These are phyloP conservation scores for Sacculina carcini DNA, from an alignment of 2,888 invertebrate species.

Conservation along the genomic window DNA sequence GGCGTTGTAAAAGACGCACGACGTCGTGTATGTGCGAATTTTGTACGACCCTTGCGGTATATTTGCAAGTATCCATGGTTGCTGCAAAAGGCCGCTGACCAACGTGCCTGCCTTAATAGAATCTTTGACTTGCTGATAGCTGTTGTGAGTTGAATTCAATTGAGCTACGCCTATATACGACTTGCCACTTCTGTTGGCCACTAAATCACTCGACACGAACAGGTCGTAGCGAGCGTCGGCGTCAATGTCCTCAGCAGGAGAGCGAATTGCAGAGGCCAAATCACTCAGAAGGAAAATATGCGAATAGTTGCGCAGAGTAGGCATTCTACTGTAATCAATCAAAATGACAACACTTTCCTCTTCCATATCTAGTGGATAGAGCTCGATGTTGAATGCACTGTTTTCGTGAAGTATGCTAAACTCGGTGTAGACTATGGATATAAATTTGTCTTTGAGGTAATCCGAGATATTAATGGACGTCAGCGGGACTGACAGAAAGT, in stretches of 20 bases:
- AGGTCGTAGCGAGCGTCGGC: slow-evolving; percentile 2
- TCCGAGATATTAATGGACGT: not conserved
- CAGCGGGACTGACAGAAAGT: not conserved
- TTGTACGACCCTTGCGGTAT: not conserved
- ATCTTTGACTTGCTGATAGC: not conserved
- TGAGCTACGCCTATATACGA: slow-evolving; percentile 8
- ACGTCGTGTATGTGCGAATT: slow-evolving; percentile 18
- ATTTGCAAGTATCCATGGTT: no score
- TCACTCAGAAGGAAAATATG: not conserved
- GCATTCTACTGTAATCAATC: slow-evolving; percentile 7
- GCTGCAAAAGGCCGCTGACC: no score
- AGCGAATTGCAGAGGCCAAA: not conserved
- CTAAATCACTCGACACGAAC: slow-evolving; percentile 6
- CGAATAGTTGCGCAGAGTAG: slow-evolving; percentile 7
- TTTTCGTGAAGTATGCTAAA: slow-evolving; percentile 7
- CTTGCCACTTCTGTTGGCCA: slow-evolving; percentile 8
- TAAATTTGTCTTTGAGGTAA: not conserved
- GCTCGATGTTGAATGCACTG: slow-evolving; percentile 7
- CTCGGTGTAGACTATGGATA: not conserved
- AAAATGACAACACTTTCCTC: slow-evolving; percentile 8
- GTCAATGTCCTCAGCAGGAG: not conserved
- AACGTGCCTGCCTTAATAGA: not conserved
- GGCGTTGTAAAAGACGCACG: slow-evolving; percentile 20
- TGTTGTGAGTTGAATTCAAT: not conserved
- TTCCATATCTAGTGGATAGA: not conserved